Base-by-base conservation (phyloP, 2,888 invertebrate species). In the Apodemia zela region DNA sequence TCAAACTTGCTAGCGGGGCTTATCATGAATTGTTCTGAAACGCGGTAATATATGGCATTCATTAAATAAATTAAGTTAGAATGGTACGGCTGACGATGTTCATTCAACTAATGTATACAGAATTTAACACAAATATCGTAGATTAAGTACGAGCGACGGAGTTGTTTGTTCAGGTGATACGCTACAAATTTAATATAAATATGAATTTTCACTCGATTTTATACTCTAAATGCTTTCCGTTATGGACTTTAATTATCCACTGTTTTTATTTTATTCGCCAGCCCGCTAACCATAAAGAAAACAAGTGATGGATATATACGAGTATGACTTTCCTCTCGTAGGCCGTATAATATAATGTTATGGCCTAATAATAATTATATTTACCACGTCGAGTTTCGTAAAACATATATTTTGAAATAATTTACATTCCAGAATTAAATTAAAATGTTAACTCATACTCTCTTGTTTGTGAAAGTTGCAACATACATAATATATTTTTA, bases 1-100 rank as follows among this genome's bases (percentile, higher is more conserved):
- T 76, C 76, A 77, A 85, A 87, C 81, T 85, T 80, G 71, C 76
- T 74, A 77, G 71, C 71, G 78, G 75, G 78, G 79, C 79, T 83
- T 80, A 81, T 81, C 76, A 79, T 76, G 82, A 82, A 85, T 82
- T 82, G 85, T 82, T 85, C 83, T 80, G 85, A 78, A 82, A 81
- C 78, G 76, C 75, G 78, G 79, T 87, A 89, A 89, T 89, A 77
- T 88, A 88, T 88, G 88, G 88, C 85, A 87, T 89, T 87, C 87
- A 87, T 90, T 89, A 89, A 78, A 87, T 83, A 83, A 89, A 89
- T 88, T 89, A 84, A 87, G 88, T 89, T 87, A 85, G 80, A 76
- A 75, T 76, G 66, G 73, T 73, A 75, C 76, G 80, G 77, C 80
- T 79, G 76, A 79, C 82, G 80, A 76, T 82, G 87, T 85, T 87